Evolutionary conservation across 2,888 invertebrate genomes (phyloP), one percentile per base, ranked within the genome.

Genomic region (Odontothrips loti): DNA sequence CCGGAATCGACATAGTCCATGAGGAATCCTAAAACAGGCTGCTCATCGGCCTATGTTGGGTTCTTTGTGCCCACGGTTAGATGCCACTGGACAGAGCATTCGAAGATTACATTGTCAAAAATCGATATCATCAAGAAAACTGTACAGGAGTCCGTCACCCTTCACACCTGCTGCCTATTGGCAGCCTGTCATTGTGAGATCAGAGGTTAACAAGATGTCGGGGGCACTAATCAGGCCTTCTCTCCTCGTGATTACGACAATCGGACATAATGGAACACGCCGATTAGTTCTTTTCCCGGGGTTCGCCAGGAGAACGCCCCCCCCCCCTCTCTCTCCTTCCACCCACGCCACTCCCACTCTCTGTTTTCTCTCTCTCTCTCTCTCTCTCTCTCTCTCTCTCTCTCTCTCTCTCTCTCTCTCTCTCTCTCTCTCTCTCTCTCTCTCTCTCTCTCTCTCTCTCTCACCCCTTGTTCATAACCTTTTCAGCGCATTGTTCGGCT

Each of bases 261-360:
- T 75, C 23, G 68, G 8, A 23, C 68, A 27, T 58, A 58, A 58
- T 58, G 58, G 58, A 27, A 75, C n/a, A 27, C 8, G 68, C 27
- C 68, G 68, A 82, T 83, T 80, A 81, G 81, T 81, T 82, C 79
- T 80, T 78, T 47, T 17, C 43, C 34, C 27, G 29, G 29, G 34
- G 63, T n/a, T 29, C 68, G 58, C 23, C 23, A 23, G 80, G 80
- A 80, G 15, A 29, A 29, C 47, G 68, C n/a, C 1, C 80, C 27
- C 27, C 43, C 8, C n/a, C 47, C 78, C 12, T 10, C 81, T 68
- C 12, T 10, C 81, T 68, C 81, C 34, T 43, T 11, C 68, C 68
- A 12, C 68, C 68, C 68, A 75, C 68, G 12, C 68, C 68, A 23
- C 81, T 47, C 79, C 80, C 75, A 63, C 51, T 63, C 82, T 81